A percentile compares a stretch with the other conserved stretches of the same genome.
These are phyloP conservation scores for Habrosyne pyritoides DNA, from an alignment of 2,888 invertebrate genomes.

Conservation along the genomic window DNA sequence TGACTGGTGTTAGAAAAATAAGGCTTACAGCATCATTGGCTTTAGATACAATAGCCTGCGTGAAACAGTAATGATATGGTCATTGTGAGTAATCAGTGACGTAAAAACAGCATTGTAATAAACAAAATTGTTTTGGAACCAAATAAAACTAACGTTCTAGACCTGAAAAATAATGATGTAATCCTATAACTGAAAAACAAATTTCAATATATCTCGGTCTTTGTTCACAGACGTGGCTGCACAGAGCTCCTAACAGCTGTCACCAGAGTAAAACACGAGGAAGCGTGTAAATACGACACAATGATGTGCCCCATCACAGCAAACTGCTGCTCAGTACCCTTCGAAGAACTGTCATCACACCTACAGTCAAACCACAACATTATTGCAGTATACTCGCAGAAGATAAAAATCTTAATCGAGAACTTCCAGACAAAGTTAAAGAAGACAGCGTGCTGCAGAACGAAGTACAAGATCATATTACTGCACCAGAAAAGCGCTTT, in stretches of 20 bases:
- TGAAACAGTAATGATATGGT: neutral
- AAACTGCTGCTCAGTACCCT: constrained; percentile 71
- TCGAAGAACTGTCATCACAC: constrained; percentile 72
- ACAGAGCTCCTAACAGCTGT: constrained; percentile 68
- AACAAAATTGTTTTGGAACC: neutral
- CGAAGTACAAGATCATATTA: constrained; percentile 76
- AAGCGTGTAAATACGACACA: constrained; percentile 74
- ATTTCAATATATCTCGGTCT: constrained; percentile 11
- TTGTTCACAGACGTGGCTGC: constrained; percentile 76
- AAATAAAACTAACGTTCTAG: neutral
- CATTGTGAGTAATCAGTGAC: neutral
- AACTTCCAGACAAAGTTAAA: constrained; percentile 78
- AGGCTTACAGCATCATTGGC: neutral
- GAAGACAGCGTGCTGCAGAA: constrained; percentile 76
- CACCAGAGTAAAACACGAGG: constrained; percentile 72
- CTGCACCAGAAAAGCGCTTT: constrained; percentile 77
- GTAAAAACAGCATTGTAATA: neutral
- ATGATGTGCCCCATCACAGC: constrained; percentile 76
- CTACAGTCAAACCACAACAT: constrained; percentile 71
- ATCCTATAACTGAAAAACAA: neutral
- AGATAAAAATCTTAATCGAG: constrained; percentile 78
- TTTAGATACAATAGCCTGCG: neutral
- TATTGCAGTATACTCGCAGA: constrained; percentile 77
- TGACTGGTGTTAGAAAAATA: neutral
- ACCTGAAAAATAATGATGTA: neutral